Evolutionary conservation across 2,113 vertebrate genomes (phyloP), one percentile per base, ranked within the genome.

Genomic region (Gopherus evgoodei): DNA sequence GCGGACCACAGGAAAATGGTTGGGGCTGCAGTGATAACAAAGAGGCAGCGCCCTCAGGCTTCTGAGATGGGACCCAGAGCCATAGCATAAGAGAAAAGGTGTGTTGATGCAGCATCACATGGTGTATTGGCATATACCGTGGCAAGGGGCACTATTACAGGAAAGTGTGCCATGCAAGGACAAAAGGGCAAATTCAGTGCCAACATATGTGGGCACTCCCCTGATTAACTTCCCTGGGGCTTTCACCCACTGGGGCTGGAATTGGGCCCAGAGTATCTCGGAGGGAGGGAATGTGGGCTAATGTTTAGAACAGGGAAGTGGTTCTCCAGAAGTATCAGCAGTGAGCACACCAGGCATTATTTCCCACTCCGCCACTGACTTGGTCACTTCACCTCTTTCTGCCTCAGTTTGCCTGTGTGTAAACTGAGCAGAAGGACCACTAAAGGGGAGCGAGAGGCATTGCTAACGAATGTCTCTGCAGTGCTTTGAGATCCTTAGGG

Each of bases 401-500:
- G 65, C 65, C 35, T 72, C 65, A 72, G n/a, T 72, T 21, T 21
- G 35, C 65, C 27, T 19, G 47, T 47, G 21, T 81, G 50, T 25
- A 25, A 2, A 3, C 42, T 47, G 75, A 44, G 24, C 24, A 12
- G 42, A 25, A 14, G 24, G 42, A 14, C 76, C 52, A 1, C 3
- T 11, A 90, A 57, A 57, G 56, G 56, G 21, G 1, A 29, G 35
- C 54, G 49, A 0, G 53, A 9, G 8, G 76, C 80, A 21, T n/a
- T 5, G 10, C 1, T 25, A 79, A 52, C 75, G 90, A 1, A 0
- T 22, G 19, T 9, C 65, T 21, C n/a, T 69, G 35, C 31, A 2
- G 4, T 0, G 0, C 69, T 11, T 11, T 56, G 56, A 91, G 2
- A 78, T 49, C 31, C 76, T 24, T 0, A 8, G 0, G 1, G 0